Evolutionary conservation across 1,140 invertebrate genomes (phyloP).

Genomic region (Colletes gigas): DNA sequence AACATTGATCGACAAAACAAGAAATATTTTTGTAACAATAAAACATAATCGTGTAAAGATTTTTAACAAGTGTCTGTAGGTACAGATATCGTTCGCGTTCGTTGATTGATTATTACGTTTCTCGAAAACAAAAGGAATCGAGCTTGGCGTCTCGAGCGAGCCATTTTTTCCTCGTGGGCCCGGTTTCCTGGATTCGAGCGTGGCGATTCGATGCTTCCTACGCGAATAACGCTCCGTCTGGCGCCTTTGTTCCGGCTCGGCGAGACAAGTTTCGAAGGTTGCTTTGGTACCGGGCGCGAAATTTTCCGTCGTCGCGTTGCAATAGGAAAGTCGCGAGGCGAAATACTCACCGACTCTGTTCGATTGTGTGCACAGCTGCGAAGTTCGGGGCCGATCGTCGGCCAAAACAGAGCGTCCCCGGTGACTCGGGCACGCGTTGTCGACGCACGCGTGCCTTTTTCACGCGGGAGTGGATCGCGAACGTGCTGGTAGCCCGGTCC

Average conservation of each 20-base stretch:
- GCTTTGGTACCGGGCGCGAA: too few relatives aligned
- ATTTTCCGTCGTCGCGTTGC: background rate
- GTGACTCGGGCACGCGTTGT: background rate
- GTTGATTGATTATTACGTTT: too few relatives aligned
- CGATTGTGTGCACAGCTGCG: constrained; percentile 20
- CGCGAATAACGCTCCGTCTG: background rate
- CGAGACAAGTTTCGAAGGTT: background rate
- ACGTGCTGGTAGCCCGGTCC: too few relatives aligned
- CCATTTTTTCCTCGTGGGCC: too few relatives aligned
- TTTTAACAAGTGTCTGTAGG: too few relatives aligned
- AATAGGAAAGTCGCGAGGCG: constrained; percentile 11
- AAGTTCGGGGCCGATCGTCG: background rate
- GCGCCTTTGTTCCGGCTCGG: background rate
- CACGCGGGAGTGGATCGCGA: background rate
- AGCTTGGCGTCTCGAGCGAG: too few relatives aligned
- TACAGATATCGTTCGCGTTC: too few relatives aligned
- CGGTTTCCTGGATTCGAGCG: too few relatives aligned
- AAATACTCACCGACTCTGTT: constrained; percentile 20
- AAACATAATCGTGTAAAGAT: too few relatives aligned
- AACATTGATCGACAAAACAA: too few relatives aligned
- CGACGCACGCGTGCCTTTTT: constrained; percentile 20
- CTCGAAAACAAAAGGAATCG: too few relatives aligned
- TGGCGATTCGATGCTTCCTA: background rate
- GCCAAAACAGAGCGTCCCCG: background rate
- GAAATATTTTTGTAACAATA: too few relatives aligned